phyloP scores from a whole-genome alignment of 2,113 vertebrate genomes.

The Hippocampus mohnikei region DNA sequence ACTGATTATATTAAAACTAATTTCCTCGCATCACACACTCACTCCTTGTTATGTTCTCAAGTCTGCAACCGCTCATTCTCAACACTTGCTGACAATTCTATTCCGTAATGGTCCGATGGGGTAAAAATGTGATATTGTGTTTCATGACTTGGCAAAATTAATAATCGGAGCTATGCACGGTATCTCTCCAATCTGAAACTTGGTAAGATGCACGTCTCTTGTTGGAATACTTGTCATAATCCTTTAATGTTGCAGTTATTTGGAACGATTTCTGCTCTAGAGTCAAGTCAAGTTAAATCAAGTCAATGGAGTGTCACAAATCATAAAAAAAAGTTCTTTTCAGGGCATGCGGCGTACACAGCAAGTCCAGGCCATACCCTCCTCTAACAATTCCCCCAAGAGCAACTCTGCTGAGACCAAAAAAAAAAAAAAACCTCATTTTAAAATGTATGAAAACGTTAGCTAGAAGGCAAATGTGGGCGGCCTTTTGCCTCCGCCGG shows the following conservation, averaged over 20 bases:
- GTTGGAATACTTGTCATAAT: background rate
- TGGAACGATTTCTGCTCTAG: background rate
- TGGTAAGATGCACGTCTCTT: no score
- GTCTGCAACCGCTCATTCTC: background rate
- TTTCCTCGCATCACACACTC: background rate
- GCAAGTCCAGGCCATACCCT: conserved; percentile 2
- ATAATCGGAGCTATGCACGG: background rate
- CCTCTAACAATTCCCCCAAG: background rate
- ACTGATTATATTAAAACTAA: conserved; percentile 54
- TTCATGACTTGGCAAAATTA: background rate
- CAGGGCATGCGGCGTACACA: background rate
- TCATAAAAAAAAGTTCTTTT: background rate
- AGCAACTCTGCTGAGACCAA: background rate
- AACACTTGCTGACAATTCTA: background rate
- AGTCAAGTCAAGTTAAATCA: conserved; percentile 2
- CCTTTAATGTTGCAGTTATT: conserved; percentile 3
- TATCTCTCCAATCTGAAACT: background rate
- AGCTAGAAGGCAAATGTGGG: background rate
- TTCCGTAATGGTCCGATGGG: background rate
- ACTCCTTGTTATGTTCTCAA: background rate
- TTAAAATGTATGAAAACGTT: background rate
- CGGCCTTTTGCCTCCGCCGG: background rate
- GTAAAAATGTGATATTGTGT: background rate
- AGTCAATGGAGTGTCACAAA: conserved; percentile 1
- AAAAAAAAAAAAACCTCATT: background rate